These are phyloP conservation scores for Mellilla xanthometata DNA, from an alignment of 2,888 invertebrate species.

Conservation along the genomic window DNA sequence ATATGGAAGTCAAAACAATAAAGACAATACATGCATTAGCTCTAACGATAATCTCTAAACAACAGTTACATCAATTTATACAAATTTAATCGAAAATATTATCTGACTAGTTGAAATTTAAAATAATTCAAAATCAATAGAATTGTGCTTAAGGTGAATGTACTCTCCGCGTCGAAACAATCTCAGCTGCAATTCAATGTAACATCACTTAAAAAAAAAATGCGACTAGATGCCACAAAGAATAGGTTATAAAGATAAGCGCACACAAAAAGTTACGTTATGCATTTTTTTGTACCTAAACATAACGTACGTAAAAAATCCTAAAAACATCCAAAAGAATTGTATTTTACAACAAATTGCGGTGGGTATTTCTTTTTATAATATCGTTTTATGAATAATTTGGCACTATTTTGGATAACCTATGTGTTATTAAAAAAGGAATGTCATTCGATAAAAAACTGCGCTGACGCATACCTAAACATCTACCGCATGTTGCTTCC, in stretches of 20 bases:
- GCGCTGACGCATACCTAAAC: too few relatives aligned
- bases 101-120: slow-evolving; percentile 35
- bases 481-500: too few relatives aligned
- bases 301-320: too few relatives aligned
- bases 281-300: too few relatives aligned
- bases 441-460: not conserved
- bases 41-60: slow-evolving; percentile 35
- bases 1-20: slow-evolving; percentile 17
- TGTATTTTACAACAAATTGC: too few relatives aligned
- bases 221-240: slow-evolving; percentile 29
- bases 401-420: slow-evolving; percentile 3
- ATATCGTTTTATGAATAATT: not conserved
- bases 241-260: too few relatives aligned
- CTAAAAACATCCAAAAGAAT: too few relatives aligned
- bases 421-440: not conserved
- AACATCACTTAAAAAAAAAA: slow-evolving; percentile 16
- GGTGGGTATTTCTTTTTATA: slow-evolving; percentile 1
- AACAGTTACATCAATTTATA: slow-evolving; percentile 8
- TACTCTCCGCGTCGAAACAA: too few relatives aligned
- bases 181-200: too few relatives aligned
- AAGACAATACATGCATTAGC: slow-evolving; percentile 24
- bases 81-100: slow-evolving; percentile 27
- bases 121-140: too few relatives aligned
- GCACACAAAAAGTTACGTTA: too few relatives aligned
- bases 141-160: slow-evolving; percentile 20